Evolutionary conservation across 2,888 invertebrate genomes (phyloP).

Genomic region (Ganaspis brasiliensis): DNA sequence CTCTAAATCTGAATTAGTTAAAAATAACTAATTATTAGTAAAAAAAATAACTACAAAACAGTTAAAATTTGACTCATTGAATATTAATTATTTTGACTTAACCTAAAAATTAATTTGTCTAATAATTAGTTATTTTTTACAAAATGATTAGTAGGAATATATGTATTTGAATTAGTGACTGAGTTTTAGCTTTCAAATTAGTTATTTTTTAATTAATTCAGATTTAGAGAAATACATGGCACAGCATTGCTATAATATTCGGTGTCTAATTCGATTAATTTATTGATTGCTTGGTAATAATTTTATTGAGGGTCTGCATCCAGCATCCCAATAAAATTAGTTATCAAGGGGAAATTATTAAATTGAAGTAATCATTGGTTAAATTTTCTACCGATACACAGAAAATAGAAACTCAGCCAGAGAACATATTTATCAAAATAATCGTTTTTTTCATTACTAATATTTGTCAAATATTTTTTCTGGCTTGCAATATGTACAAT

Average conservation of each 20-base stretch:
- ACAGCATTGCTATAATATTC: not conserved
- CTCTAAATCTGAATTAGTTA: too few species aligned
- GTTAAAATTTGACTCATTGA: too few species aligned
- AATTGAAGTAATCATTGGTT: constrained; percentile 17
- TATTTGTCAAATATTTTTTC: not conserved
- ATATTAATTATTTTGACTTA: too few species aligned
- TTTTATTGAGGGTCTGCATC: not conserved
- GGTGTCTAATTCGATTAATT: not conserved
- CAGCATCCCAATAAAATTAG: constrained; percentile 12
- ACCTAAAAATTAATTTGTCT: too few species aligned
- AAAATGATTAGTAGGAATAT: too few species aligned
- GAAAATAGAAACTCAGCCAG: not conserved
- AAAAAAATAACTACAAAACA: too few species aligned
- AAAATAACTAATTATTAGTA: too few species aligned
- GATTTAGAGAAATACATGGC: too few species aligned
- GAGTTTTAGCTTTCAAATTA: too few species aligned
- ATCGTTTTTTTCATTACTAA: not conserved
- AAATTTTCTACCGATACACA: not conserved
- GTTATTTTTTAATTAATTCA: too few species aligned
- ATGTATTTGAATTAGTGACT: too few species aligned
- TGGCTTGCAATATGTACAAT: not conserved
- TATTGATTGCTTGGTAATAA: not conserved
- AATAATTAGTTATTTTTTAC: too few species aligned
- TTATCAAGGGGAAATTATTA: constrained; percentile 7
- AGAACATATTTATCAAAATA: not conserved